A percentile compares a stretch with the other conserved stretches of the same genome.
Evolutionary conservation across 2,113 vertebrate genomes (phyloP).

Genomic region (Hippocampus barbouri): DNA sequence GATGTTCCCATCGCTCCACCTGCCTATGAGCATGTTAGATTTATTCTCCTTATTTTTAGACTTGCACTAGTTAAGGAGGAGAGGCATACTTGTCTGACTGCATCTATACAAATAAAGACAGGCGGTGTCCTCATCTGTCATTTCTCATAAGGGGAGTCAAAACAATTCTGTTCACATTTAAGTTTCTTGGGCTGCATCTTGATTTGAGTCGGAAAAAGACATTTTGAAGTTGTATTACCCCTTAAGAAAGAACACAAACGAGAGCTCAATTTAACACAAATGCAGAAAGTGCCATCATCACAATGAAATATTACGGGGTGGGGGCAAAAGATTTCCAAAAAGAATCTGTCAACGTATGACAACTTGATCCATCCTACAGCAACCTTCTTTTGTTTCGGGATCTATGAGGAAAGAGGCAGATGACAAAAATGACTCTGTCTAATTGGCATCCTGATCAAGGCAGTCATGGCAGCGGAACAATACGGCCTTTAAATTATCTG

Average conservation of each 20-base stretch:
- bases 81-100: conserved; percentile 87
- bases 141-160: conserved; percentile 95
- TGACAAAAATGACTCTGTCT: conserved; percentile 81
- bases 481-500: conserved; percentile 97
- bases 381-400: conserved; percentile 64
- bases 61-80: conserved; percentile 85
- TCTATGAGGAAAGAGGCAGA: conserved; percentile 66
- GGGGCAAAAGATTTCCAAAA: conserved; percentile 60
- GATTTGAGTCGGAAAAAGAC: conserved; percentile 90
- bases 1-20: conserved; percentile 43
- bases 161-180: conserved; percentile 95
- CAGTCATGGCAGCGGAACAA: conserved; percentile 84
- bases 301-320: conserved; percentile 73
- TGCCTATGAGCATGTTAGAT: conserved; percentile 86
- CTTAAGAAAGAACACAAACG: conserved; percentile 75
- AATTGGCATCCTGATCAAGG: conserved; percentile 94
- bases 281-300: conserved; percentile 81
- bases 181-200: conserved; percentile 93
- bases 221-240: conserved; percentile 78
- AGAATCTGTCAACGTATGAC: conserved; percentile 91
- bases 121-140: conserved; percentile 91
- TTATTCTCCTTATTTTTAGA: conserved; percentile 84
- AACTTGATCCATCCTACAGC: conserved; percentile 80
- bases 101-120: conserved; percentile 94
- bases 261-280: conserved; percentile 75